These are phyloP conservation scores for Crossocerus cetratus DNA, from an alignment of 2,888 invertebrate genomes.

Conservation along the genomic window DNA sequence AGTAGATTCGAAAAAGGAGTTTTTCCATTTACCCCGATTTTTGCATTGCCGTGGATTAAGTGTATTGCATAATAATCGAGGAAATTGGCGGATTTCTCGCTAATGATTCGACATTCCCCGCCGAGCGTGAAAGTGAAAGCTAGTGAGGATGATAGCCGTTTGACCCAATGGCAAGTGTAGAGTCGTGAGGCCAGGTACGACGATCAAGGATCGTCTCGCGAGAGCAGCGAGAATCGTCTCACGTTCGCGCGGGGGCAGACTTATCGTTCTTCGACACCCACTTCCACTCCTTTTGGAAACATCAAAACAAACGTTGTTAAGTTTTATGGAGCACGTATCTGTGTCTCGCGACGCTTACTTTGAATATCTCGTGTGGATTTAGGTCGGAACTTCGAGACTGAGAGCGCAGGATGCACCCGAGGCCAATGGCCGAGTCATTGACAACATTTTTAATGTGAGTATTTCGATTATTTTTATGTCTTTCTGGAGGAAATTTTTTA, in stretches of 20 bases:
- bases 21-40: not conserved
- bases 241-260: constrained; percentile 8
- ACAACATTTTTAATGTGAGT: constrained; percentile 68
- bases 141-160: constrained; percentile 18
- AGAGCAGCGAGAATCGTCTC: too few species aligned
- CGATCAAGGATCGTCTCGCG: not conserved
- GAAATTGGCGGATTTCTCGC: constrained; percentile 5
- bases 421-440: constrained; percentile 55
- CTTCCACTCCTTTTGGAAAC: not conserved
- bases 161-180: constrained; percentile 4
- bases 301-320: constrained; percentile 1
- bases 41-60: not conserved
- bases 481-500: not conserved
- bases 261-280: constrained; percentile 8
- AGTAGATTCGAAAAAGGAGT: not conserved
- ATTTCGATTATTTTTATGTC: not conserved
- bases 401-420: constrained; percentile 48
- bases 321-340: not conserved
- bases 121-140: constrained; percentile 50
- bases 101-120: constrained; percentile 34
- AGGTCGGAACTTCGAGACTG: constrained; percentile 50
- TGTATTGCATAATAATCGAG: constrained; percentile 30
- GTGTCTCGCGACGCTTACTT: not conserved
- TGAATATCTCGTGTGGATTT: constrained; percentile 17
- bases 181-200: not conserved